Conservation (phyloP, 2,113 vertebrate species). For the Aldabrachelys gigantea region DNA sequence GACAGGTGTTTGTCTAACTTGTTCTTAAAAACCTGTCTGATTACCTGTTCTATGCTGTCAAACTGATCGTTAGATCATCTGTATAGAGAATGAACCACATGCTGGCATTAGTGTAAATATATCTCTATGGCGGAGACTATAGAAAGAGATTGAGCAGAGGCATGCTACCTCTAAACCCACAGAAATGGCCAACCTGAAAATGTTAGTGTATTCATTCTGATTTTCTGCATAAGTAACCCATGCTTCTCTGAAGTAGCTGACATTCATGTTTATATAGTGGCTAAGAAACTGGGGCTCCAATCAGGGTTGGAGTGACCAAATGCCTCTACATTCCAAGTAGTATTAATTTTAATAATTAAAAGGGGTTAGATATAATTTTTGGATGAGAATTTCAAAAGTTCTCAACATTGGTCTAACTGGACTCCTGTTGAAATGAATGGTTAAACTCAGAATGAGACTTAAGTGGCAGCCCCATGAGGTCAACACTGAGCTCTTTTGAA, state of each 20-base stretch:
- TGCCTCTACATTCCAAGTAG: not conserved
- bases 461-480: not conserved
- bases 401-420: not conserved
- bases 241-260: not conserved
- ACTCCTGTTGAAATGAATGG: not conserved
- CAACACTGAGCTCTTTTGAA: not conserved
- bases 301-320: not conserved
- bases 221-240: not conserved
- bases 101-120: not conserved
- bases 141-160: not conserved
- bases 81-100: not conserved
- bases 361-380: not conserved
- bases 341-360: not conserved
- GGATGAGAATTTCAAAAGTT: not conserved
- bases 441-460: not conserved
- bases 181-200: not conserved
- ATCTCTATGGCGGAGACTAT: not conserved
- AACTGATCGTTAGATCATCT: not conserved
- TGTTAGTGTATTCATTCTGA: not conserved
- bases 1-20: not conserved
- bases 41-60: not conserved
- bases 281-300: not conserved
- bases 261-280: not conserved
- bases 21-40: not conserved
- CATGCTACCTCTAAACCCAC: not conserved